Evolutionary conservation across 2,797 vertebrate genomes (phyloP).

Genomic region (Allenopithecus nigroviridis): DNA sequence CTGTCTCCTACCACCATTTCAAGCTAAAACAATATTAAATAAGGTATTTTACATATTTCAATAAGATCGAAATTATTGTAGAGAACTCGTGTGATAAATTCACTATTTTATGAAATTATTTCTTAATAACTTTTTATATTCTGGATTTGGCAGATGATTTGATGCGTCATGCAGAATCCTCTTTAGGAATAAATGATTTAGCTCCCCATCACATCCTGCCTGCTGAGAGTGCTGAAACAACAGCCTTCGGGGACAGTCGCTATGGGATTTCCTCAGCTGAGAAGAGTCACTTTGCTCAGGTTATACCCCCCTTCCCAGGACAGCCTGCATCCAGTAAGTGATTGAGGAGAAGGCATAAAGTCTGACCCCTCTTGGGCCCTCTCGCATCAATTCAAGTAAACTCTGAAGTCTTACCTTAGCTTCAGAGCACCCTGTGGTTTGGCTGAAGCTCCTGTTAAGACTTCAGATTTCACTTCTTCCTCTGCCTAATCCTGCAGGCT

Average conservation of each 20-base stretch:
- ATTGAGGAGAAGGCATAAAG: neutral
- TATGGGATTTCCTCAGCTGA: neutral
- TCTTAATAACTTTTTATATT: neutral
- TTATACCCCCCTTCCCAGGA: neutral
- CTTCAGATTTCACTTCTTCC: neutral
- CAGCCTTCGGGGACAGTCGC: neutral
- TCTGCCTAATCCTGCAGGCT: too few relatives aligned
- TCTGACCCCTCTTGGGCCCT: fast-evolving
- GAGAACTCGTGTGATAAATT: neutral
- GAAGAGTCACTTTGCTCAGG: neutral
- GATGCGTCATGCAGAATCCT: neutral
- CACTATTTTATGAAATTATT: neutral
- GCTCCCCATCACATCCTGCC: neutral
- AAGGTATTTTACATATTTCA: neutral
- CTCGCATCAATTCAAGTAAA: neutral
- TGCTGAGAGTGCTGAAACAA: neutral
- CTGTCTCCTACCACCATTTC: neutral
- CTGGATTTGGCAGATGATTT: neutral
- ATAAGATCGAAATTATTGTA: neutral
- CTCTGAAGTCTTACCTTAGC: neutral
- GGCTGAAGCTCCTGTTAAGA: neutral
- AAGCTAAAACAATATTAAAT: neutral
- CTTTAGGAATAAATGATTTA: neutral
- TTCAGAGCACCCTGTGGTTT: neutral
- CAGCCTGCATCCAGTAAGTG: neutral